Conservation (phyloP, 2,113 vertebrate species). For the Lamprotornis superbus region DNA sequence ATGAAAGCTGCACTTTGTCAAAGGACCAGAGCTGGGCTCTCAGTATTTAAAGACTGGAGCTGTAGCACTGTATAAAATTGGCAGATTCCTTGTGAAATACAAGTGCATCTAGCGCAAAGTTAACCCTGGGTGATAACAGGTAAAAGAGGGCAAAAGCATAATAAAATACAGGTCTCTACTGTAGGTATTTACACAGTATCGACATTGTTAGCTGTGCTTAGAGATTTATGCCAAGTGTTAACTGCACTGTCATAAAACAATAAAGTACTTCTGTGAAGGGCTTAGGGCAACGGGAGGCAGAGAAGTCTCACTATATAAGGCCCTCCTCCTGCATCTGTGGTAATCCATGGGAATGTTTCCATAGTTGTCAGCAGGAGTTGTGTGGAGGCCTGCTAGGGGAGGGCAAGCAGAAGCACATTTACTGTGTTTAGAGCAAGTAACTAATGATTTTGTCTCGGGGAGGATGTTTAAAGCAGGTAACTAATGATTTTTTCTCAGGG, state of each 20-base stretch:
- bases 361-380: background rate
- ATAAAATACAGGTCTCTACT: background rate
- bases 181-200: slow-evolving; percentile 31
- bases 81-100: background rate
- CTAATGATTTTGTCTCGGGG: background rate
- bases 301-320: slow-evolving; percentile 17
- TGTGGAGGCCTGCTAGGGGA: background rate
- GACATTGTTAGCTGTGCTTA: slow-evolving; percentile 4
- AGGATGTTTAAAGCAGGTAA: background rate
- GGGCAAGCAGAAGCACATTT: background rate
- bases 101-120: background rate
- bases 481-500: background rate
- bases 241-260: slow-evolving; percentile 40
- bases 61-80: background rate
- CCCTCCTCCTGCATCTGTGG: background rate
- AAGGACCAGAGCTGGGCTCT: background rate
- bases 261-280: slow-evolving; percentile 44
- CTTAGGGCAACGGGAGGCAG: slow-evolving; percentile 23
- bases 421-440: background rate
- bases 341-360: slow-evolving; percentile 17
- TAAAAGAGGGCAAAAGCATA: background rate
- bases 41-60: background rate
- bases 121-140: background rate
- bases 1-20: background rate
- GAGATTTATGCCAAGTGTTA: slow-evolving; percentile 46